These are phyloP conservation scores for Mesitornis unicolor DNA, from an alignment of 2,113 vertebrate species.

Conservation along the genomic window DNA sequence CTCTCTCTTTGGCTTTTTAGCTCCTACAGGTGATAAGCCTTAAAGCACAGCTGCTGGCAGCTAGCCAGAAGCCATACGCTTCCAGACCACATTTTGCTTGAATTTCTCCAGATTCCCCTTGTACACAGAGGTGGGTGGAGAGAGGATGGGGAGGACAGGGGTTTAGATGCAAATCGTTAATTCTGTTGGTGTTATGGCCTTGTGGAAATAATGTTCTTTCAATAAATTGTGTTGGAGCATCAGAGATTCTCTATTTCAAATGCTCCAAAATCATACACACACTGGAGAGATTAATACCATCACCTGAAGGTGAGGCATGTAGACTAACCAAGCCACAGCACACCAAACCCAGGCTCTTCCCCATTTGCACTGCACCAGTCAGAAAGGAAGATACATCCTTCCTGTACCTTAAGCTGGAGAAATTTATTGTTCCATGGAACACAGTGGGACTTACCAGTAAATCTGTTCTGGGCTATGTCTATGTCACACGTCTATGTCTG, in stretches of 20 bases:
- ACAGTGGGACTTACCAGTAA: background rate
- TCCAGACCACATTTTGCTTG: background rate
- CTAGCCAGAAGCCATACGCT: background rate
- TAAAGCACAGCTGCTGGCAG: background rate
- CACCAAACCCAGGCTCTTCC: background rate
- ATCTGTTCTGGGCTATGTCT: background rate
- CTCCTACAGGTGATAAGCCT: background rate
- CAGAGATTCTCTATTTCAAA: background rate
- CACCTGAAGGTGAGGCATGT: background rate
- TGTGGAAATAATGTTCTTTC: background rate
- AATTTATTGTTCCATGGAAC: background rate
- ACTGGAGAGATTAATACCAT: background rate
- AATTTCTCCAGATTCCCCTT: background rate
- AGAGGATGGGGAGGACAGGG: background rate
- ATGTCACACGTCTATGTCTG: background rate
- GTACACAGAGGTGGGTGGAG: background rate
- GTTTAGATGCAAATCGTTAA: accelerated
- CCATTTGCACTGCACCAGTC: too few relatives aligned
- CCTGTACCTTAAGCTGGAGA: background rate
- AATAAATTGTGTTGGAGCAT: background rate
- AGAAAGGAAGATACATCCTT: background rate
- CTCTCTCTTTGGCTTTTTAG: background rate
- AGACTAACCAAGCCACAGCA: background rate
- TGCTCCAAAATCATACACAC: accelerated
- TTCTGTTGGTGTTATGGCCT: background rate